Conservation (phyloP, 2,113 vertebrate species). For the Ancistrus triradiatus region DNA sequence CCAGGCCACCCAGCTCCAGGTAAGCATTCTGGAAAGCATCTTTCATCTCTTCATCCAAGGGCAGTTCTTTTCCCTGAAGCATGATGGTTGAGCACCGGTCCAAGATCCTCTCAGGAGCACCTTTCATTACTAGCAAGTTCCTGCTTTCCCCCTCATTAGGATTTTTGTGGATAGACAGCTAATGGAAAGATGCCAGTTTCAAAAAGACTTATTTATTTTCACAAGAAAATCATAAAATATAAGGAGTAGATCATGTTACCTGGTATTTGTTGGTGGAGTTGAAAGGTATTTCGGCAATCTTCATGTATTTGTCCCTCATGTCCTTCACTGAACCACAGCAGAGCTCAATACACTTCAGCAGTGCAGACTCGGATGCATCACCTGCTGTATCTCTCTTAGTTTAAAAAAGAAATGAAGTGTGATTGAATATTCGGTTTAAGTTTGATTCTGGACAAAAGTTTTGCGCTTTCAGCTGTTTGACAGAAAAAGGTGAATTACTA, state of each 20-base stretch:
- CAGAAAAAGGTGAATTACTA: too few relatives aligned
- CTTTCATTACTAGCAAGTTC: slow-evolving; percentile 88
- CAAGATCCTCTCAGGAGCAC: slow-evolving; percentile 86
- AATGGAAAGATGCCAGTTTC: neutral
- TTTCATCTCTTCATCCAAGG: slow-evolving; percentile 83
- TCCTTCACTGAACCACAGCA: slow-evolving; percentile 85
- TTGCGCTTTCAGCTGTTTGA: too few relatives aligned
- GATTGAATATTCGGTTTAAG: too few relatives aligned
- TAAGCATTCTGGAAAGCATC: slow-evolving; percentile 93
- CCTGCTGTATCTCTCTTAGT: slow-evolving; percentile 84
- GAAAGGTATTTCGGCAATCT: slow-evolving; percentile 88
- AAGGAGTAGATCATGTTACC: slow-evolving; percentile 64
- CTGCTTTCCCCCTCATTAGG: slow-evolving; percentile 55
- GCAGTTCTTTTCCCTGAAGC: slow-evolving; percentile 81
- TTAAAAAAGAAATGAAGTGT: too few relatives aligned
- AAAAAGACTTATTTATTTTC: too few relatives aligned
- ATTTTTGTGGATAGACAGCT: slow-evolving; percentile 87
- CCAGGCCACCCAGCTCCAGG: slow-evolving; percentile 84
- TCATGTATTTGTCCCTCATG: slow-evolving; percentile 78
- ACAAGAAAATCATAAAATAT: too few relatives aligned
- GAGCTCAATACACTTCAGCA: slow-evolving; percentile 90
- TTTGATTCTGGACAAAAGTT: too few relatives aligned
- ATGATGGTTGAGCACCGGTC: slow-evolving; percentile 87
- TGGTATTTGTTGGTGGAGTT: slow-evolving; percentile 97
- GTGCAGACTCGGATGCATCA: slow-evolving; percentile 86